These are phyloP conservation scores for Macheiramphus alcinus DNA, from an alignment of 2,113 vertebrate species.

Conservation along the genomic window DNA sequence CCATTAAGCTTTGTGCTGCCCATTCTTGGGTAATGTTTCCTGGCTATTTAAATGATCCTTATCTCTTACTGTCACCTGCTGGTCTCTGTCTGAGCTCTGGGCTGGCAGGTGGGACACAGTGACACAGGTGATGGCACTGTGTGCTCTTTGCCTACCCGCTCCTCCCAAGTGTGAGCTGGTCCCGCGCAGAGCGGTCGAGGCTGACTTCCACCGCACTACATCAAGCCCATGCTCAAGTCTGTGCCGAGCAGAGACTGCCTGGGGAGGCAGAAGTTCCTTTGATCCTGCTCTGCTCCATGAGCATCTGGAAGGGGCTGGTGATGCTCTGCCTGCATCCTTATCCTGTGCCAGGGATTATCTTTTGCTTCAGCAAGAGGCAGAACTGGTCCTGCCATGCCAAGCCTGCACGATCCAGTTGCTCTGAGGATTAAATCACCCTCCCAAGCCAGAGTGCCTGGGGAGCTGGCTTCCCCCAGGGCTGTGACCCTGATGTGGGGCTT, in stretches of 20 bases:
- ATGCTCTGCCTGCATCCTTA: not conserved
- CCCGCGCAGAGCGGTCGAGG: fast-evolving
- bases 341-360: not conserved
- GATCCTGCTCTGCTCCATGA: not conserved
- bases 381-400: not conserved
- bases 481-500: not conserved
- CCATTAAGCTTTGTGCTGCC: not conserved
- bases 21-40: not conserved
- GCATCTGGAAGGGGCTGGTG: not conserved
- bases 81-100: not conserved
- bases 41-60: not conserved
- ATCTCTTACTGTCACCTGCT: not conserved
- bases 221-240: not conserved
- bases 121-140: not conserved
- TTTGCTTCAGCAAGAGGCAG: not conserved
- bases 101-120: not conserved
- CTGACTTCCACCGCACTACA: fast-evolving
- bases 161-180: fast-evolving
- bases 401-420: fast-evolving
- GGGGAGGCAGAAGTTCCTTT: not conserved
- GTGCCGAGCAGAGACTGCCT: not conserved
- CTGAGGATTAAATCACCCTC: not conserved
- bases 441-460: not conserved
- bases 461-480: not conserved
- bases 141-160: not conserved